Percentiles rank a stretch among this genome's conserved stretches.
These are phyloP conservation scores for Panonychus citri DNA, from an alignment of 1,140 invertebrate species.

Conservation along the genomic window DNA sequence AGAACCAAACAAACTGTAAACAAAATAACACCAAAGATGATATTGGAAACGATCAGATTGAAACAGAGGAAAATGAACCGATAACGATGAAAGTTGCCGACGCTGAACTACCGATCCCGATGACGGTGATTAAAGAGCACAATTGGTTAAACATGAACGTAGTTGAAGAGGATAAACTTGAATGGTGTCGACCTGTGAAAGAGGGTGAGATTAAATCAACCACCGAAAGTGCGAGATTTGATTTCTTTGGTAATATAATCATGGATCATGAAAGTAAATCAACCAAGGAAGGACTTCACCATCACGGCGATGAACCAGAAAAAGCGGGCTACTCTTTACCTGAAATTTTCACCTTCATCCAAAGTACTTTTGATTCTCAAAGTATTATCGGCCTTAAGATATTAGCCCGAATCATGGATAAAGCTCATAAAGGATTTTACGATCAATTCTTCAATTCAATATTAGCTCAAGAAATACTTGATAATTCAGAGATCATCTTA, in stretches of 20 bases:
- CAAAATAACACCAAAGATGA: not conserved
- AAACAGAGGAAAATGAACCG: not conserved
- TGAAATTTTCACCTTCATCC: constrained; percentile 9
- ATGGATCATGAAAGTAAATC: constrained; percentile 6
- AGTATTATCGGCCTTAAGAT: constrained; percentile 10
- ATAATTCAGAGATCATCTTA: constrained; percentile 2
- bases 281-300: constrained; percentile 10
- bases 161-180: constrained; percentile 13
- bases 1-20: not conserved
- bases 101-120: not conserved
- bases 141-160: constrained; percentile 12
- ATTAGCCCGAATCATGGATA: constrained; percentile 8
- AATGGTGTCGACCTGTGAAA: constrained; percentile 7
- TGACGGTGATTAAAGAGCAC: constrained; percentile 2
- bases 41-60: not conserved
- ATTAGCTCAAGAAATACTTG: constrained; percentile 2
- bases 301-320: constrained; percentile 13
- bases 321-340: constrained; percentile 12
- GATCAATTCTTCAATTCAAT: constrained; percentile 5
- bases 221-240: constrained; percentile 8
- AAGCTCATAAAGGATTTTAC: constrained; percentile 7
- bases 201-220: not conserved
- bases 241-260: constrained; percentile 11
- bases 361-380: constrained; percentile 10
- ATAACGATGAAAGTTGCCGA: not conserved